Evolutionary conservation across 2,888 invertebrate genomes (phyloP), one percentile per base, ranked within the genome.

Genomic region (Meiosimyza platycephala): DNA sequence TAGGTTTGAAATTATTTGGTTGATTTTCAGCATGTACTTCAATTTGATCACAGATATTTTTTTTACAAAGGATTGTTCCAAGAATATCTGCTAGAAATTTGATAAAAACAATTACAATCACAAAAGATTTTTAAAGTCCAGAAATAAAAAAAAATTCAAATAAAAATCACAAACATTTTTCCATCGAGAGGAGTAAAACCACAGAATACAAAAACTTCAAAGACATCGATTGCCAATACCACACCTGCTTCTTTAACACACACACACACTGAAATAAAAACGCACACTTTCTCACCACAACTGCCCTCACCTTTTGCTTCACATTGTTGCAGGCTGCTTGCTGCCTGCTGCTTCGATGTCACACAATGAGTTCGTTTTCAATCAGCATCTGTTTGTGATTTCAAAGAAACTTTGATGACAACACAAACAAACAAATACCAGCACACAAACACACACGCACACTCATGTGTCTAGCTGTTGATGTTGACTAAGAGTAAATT

Each of bases 371-470:
- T 54, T 70, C 70, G 52, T 63, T 70, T 75, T 78, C 78, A 79
- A 79, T 79, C 78, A 78, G 76, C 76, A 77, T 79, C 79, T 79
- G 79, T 76, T 79, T 66, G 55, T 79, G 79, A 79, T 79, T 77
- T 78, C 78, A 79, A 79, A 79, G 78, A 72, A 78, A 70, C 70
- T 70, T 63, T 70, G 63, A 70, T 54, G 70, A 70, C 70, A 70
- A 63, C 63, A 63, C 62, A 70, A 62, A 63, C 63, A 69, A 69
- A 59, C 48, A 47, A 68, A 68, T 57, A 15, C 59, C 50, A 18
- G 16, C 60, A 52, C 28, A 70, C 3, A 28, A 28, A 28, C 62
- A 62, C 40, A 62, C 40, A 62, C 18, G 47, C 33, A 60, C 52
- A 70, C 40, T 59, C 47, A 54, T 33, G 55, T 11, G 9, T 9